Evolutionary conservation across 2,888 invertebrate species (phyloP).

Genomic region (Drosophila conformis): DNA sequence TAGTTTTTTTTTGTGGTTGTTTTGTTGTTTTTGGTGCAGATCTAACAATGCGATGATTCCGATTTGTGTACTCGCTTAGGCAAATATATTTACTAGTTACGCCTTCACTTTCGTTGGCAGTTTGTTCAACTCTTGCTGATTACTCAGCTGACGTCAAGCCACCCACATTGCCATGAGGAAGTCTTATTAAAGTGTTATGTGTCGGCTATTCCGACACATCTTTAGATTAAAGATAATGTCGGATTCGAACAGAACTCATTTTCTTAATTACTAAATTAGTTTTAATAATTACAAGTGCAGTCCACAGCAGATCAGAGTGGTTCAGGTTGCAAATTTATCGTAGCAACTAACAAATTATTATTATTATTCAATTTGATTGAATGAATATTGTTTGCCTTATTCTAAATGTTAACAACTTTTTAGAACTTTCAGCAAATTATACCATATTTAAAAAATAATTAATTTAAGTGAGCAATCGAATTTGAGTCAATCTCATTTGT

Average conservation of each 20-base stretch:
- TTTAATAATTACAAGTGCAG: background rate
- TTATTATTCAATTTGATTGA: no score
- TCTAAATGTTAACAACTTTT: background rate
- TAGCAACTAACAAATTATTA: background rate
- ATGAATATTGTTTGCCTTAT: background rate
- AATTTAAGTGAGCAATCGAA: background rate
- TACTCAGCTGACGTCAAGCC: conserved; percentile 55
- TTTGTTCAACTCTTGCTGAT: conserved; percentile 66
- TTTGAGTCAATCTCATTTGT: background rate
- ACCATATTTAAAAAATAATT: background rate
- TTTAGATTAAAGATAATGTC: background rate
- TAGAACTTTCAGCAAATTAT: background rate
- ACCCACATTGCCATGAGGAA: conserved; percentile 61
- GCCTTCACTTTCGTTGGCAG: conserved; percentile 69
- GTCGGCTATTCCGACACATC: background rate
- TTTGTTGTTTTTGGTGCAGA: conserved; percentile 27
- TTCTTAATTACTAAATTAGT: background rate
- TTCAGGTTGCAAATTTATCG: background rate
- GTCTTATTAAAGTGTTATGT: conserved; percentile 12
- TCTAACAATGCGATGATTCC: conserved; percentile 28
- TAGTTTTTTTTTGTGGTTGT: conserved; percentile 6
- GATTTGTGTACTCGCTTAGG: conserved; percentile 16
- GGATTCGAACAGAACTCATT: background rate
- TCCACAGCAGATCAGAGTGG: background rate
- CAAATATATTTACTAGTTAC: conserved; percentile 14